A percentile compares a stretch with the other conserved stretches of the same genome.
These are phyloP conservation scores for Stomorhina lunata DNA, from an alignment of 2,888 invertebrate genomes.

Conservation along the genomic window DNA sequence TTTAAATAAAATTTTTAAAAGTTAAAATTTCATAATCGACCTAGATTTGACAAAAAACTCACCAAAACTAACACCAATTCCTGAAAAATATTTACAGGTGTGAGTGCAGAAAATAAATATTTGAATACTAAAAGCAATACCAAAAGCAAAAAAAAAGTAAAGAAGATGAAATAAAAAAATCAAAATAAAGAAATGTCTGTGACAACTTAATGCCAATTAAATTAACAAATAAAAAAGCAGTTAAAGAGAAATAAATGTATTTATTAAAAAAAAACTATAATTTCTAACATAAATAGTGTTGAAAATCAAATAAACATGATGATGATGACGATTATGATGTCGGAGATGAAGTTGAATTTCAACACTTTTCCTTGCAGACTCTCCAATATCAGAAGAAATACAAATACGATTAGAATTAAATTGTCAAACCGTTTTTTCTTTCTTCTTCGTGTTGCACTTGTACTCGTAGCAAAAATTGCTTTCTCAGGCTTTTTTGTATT, in stretches of 20 bases:
- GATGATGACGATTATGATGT: constrained; percentile 15
- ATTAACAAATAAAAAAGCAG: constrained; percentile 47
- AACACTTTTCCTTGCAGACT: no score
- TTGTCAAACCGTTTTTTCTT: no score
- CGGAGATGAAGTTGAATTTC: constrained; percentile 12
- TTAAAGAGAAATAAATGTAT: not conserved
- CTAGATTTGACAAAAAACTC: constrained; percentile 33
- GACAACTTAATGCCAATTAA: constrained; percentile 62
- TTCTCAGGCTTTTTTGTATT: constrained; percentile 5
- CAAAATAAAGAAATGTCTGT: constrained; percentile 32
- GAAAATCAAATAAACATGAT: constrained; percentile 34
- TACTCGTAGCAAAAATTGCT: constrained; percentile 8
- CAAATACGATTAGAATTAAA: not conserved
- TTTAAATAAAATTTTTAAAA: constrained; percentile 5
- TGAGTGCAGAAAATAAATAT: not conserved
- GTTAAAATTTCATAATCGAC: constrained; percentile 59
- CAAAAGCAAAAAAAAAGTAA: not conserved
- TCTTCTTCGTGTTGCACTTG: no score
- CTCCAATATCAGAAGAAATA: not conserved
- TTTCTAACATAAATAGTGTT: constrained; percentile 49
- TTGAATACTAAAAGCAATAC: not conserved
- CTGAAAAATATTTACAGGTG: not conserved
- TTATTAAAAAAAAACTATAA: not conserved
- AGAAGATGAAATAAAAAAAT: not conserved
- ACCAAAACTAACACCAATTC: constrained; percentile 15